Conservation (phyloP, 2,113 vertebrate genomes). For the Paramormyrops kingsleyae region DNA sequence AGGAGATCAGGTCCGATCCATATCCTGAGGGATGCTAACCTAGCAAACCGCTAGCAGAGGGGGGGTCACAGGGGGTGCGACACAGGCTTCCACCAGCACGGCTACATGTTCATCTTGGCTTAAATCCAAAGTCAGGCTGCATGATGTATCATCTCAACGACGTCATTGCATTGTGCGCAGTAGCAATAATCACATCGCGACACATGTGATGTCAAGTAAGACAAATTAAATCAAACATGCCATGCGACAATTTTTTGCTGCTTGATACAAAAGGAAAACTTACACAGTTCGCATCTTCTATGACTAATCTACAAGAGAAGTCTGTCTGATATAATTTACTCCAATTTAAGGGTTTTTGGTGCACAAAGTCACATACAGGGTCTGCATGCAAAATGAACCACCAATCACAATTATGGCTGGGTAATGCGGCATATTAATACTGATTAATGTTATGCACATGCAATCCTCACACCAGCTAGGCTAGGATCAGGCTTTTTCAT, state of each 20-base stretch:
- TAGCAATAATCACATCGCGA: neutral
- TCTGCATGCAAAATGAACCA: neutral
- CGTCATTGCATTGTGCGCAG: neutral
- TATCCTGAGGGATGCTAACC: too few species aligned
- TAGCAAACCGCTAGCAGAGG: too few species aligned
- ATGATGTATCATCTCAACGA: neutral
- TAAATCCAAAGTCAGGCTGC: neutral
- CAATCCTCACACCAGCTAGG: neutral
- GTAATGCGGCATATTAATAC: neutral
- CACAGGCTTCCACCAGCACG: neutral
- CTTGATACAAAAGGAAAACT: neutral
- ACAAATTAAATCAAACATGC: neutral
- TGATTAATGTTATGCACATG: neutral
- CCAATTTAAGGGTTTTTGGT: neutral
- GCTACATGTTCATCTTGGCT: neutral
- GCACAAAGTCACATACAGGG: neutral
- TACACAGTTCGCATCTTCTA: neutral
- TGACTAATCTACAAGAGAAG: neutral
- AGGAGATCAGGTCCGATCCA: neutral
- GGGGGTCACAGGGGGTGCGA: neutral
- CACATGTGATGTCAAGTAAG: neutral
- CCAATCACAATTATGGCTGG: neutral
- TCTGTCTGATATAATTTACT: neutral
- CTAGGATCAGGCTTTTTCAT: neutral
- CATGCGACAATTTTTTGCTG: neutral